These are phyloP conservation scores for Trissolcus basalis DNA, from an alignment of 1,140 invertebrate species.

Conservation along the genomic window DNA sequence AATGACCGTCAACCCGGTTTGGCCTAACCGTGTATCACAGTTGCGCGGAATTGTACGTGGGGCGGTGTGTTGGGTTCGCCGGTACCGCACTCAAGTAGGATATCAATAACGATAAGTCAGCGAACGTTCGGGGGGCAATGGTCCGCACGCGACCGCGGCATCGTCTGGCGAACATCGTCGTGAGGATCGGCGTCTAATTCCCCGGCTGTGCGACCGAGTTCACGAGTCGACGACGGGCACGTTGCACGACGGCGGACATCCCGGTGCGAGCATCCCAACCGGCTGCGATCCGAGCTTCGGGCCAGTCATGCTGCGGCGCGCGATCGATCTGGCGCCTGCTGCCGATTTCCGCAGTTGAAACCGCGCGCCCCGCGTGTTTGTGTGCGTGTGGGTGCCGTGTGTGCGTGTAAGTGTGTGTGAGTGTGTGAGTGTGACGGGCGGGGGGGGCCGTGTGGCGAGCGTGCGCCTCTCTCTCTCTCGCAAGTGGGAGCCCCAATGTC, in stretches of 20 bases:
- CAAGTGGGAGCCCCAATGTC: conserved; percentile 60
- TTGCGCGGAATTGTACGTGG: conserved; percentile 51
- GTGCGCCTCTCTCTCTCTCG: conserved; percentile 28
- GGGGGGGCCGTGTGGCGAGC: conserved; percentile 12
- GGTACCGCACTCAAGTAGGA: conserved; percentile 42
- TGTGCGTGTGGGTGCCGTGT: conserved; percentile 10
- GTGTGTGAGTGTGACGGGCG: conserved; percentile 15
- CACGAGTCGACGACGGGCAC: conserved; percentile 22
- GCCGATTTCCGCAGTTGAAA: background rate
- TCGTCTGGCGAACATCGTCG: conserved; percentile 46
- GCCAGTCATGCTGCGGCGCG: background rate
- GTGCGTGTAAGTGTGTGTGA: conserved; percentile 24
- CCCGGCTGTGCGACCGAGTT: conserved; percentile 24
- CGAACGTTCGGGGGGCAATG: conserved; percentile 37
- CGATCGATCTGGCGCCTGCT: background rate
- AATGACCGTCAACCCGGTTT: conserved; percentile 54
- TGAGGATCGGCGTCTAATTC: conserved; percentile 16
- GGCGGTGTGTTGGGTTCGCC: conserved; percentile 10
- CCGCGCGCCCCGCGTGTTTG: conserved; percentile 4
- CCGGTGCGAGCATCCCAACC: conserved; percentile 15
- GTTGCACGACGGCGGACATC: background rate
- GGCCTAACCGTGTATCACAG: conserved; percentile 66
- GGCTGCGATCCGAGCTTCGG: background rate
- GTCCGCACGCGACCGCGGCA: conserved; percentile 46
- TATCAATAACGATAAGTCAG: conserved; percentile 25